phyloP scores from a whole-genome alignment of 2,797 vertebrate species.

The Alcedo quadribrachys region DNA sequence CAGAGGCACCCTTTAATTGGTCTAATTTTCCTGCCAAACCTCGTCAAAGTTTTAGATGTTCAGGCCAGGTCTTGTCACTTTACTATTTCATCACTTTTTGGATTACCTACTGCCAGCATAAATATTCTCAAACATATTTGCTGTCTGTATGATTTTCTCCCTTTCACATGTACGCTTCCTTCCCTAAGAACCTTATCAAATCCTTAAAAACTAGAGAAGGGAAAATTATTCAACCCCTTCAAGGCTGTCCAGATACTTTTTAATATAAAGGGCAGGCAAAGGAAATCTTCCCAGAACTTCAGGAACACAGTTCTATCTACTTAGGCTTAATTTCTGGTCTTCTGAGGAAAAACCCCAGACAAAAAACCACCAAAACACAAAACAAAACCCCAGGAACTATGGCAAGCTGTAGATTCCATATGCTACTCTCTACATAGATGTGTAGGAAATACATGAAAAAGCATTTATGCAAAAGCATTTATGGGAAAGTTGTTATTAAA shows the following conservation, averaged over 20 bases:
- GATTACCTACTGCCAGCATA: conserved; percentile 20
- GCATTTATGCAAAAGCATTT: conserved; percentile 16
- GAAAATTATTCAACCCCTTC: background rate
- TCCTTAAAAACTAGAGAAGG: background rate
- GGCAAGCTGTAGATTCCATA: background rate
- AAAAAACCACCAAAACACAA: background rate
- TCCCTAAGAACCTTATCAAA: background rate
- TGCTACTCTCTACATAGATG: background rate
- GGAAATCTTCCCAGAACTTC: background rate
- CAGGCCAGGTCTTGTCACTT: conserved; percentile 74
- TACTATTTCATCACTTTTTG: conserved; percentile 60
- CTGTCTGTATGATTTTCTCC: background rate
- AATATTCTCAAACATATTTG: conserved; percentile 14
- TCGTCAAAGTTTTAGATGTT: conserved; percentile 71
- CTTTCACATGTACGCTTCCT: background rate
- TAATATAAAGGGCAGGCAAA: background rate
- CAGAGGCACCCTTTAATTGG: conserved; percentile 56
- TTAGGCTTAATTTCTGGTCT: background rate
- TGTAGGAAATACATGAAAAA: background rate
- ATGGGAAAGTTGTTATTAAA: conserved; percentile 40
- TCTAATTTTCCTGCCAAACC: conserved; percentile 67
- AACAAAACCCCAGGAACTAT: background rate
- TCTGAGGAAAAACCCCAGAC: background rate
- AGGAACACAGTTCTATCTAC: background rate
- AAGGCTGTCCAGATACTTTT: background rate